A percentile compares a stretch with the other conserved stretches of the same genome.
Evolutionary conservation across 1,140 invertebrate species (phyloP).

Genomic region (Drosophila saltans): DNA sequence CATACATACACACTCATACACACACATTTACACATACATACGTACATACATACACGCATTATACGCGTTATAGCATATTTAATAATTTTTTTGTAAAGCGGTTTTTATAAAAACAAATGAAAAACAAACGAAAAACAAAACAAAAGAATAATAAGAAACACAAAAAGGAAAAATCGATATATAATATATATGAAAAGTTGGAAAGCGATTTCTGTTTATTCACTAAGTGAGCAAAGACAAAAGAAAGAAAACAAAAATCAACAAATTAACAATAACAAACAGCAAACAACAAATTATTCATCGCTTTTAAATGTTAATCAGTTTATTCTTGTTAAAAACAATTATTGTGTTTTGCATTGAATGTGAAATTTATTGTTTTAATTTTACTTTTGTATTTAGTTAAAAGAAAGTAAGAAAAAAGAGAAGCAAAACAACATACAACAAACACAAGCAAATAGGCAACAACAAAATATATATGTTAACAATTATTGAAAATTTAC

Average conservation of each 20-base stretch:
- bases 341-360: conserved; percentile 67
- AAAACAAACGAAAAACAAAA: conserved; percentile 51
- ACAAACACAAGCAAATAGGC: conserved; percentile 34
- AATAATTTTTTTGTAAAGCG: conserved; percentile 67
- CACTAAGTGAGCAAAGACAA: conserved; percentile 76
- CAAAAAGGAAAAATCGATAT: conserved; percentile 43
- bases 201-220: conserved; percentile 57
- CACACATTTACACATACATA: conserved; percentile 16
- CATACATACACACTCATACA: conserved; percentile 31
- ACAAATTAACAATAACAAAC: conserved; percentile 34
- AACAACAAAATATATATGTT: conserved; percentile 50
- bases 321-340: conserved; percentile 62
- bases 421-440: conserved; percentile 27
- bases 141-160: conserved; percentile 45
- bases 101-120: conserved; percentile 65
- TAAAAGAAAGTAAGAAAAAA: conserved; percentile 32
- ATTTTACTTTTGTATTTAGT: conserved; percentile 45
- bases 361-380: conserved; percentile 46
- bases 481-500: conserved; percentile 45
- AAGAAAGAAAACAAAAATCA: conserved; percentile 42
- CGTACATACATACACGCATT: conserved; percentile 19
- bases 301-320: conserved; percentile 75
- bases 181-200: conserved; percentile 32
- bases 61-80: conserved; percentile 32
- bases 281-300: conserved; percentile 52